Evolutionary conservation across 2,797 vertebrate genomes (phyloP).

Genomic region (Nothura maculosa): DNA sequence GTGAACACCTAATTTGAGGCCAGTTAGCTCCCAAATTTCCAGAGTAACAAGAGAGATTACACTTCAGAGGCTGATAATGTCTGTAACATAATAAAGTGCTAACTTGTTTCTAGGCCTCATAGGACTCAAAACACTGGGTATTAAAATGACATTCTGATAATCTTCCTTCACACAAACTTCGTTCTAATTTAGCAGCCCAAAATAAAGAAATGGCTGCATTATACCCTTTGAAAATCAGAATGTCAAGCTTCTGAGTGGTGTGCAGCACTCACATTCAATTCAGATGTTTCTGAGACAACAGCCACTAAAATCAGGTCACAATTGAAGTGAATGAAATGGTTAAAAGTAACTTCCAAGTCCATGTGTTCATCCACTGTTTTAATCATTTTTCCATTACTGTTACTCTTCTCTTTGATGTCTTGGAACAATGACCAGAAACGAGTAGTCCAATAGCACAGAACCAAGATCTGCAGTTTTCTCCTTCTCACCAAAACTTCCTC

Average conservation of each 20-base stretch:
- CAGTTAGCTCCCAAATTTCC: not conserved
- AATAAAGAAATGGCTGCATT: constrained; percentile 5
- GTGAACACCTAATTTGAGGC: not conserved
- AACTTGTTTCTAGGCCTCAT: not conserved
- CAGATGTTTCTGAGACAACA: constrained; percentile 50
- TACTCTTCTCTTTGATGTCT: not conserved
- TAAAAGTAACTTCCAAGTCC: constrained; percentile 21
- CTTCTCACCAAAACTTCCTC: not conserved
- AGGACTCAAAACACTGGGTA: not conserved
- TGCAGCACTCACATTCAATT: not conserved
- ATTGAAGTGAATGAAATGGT: not conserved
- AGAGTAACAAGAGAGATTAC: not conserved
- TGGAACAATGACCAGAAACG: constrained; percentile 17
- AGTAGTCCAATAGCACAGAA: not conserved
- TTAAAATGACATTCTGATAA: not conserved
- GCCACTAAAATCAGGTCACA: constrained; percentile 1
- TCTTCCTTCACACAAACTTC: not conserved
- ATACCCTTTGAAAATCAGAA: constrained; percentile 11
- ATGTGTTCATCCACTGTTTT: not conserved
- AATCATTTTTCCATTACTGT: not conserved
- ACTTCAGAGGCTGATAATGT: not conserved
- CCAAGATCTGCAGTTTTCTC: constrained; percentile 9
- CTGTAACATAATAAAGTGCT: fast-evolving
- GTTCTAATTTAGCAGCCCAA: constrained; percentile 14
- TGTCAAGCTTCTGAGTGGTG: constrained; percentile 3